Conservation (phyloP, 2,888 invertebrate genomes). For the Latrodectus elegans region DNA sequence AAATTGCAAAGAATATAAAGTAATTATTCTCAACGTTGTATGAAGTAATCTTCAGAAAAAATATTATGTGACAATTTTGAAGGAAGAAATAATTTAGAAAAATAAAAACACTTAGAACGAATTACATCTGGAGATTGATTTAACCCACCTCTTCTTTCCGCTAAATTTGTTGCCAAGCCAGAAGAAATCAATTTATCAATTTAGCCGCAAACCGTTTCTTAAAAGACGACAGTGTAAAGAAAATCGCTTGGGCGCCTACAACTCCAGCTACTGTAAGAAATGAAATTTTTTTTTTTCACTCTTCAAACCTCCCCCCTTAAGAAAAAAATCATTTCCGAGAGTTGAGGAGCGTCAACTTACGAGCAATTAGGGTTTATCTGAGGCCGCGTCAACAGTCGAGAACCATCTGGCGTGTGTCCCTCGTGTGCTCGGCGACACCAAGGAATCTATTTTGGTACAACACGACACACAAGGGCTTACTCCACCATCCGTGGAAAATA, state of each 20-base stretch:
- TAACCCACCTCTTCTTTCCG: too few species aligned
- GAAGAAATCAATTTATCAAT: too few species aligned
- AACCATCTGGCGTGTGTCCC: slow-evolving; percentile 47
- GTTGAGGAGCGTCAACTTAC: slow-evolving; percentile 38
- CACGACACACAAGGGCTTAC: slow-evolving; percentile 28
- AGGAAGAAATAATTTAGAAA: too few species aligned
- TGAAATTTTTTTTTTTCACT: slow-evolving; percentile 1
- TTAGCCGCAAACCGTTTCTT: too few species aligned
- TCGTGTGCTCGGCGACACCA: slow-evolving; percentile 8
- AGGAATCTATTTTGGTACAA: slow-evolving; percentile 49
- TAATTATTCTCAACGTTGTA: too few species aligned
- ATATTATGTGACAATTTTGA: too few species aligned
- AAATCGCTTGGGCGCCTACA: neutral
- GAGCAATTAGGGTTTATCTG: slow-evolving; percentile 58
- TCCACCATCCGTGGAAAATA: slow-evolving; percentile 30
- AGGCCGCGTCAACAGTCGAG: slow-evolving; percentile 52
- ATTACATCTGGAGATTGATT: too few species aligned
- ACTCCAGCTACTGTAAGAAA: slow-evolving; percentile 32
- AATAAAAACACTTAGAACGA: too few species aligned
- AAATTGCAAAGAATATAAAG: too few species aligned
- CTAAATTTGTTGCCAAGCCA: too few species aligned
- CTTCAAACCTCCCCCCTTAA: neutral
- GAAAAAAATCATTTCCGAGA: slow-evolving; percentile 10
- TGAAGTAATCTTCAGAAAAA: too few species aligned
- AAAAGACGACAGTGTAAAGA: too few species aligned